Base-by-base conservation (phyloP, 2,888 invertebrate species). In the Notodonta ziczac region DNA sequence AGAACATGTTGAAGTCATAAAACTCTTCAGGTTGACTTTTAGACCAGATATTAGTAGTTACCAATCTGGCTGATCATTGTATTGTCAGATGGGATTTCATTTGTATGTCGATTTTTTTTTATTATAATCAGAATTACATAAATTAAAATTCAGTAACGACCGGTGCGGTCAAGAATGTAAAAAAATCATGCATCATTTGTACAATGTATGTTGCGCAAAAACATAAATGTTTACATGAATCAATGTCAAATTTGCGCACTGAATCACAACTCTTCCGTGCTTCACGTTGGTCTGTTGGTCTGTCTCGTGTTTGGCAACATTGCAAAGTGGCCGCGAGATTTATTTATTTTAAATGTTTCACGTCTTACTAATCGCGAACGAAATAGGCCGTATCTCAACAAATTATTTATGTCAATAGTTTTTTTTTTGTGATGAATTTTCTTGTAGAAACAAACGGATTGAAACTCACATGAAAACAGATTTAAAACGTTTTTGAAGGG, bases 261-360 rank as follows among this genome's bases (percentile, higher is more conserved):
- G 62, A 66, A 69, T 75, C 64, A 59, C 58, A 32, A 46, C n/a
- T 48, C 51, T 51, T 14, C 9, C 14, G 13, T 35, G 46, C 66
- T 62, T 16, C 57, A 69, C 60, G 32, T 58, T 46, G 62, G 54
- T 61, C 50, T 66, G 32, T 58, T 46, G 62, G 54, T 61, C 50
- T 66, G 64, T 65, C 75, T 59, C 62, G 71, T 62, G 63, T 72
- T 74, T 73, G 66, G 71, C 67, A 66, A 66, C 65, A 40, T 61
- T 46, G 66, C 67, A 59, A 67, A 69, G 60, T 65, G 54, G 24
- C 14, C 46, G 35, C 3, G 8, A 61, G 63, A 71, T 71, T 70
- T 67, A 73, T 66, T 53, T 53, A 39, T 53, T 51, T 51, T 57
- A 46, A 64, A 54, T 66, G 61, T 60, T 61, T 62, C 57, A 67